Evolutionary conservation across 2,797 vertebrate genomes (phyloP).

Genomic region (Epinephelus malabaricus): DNA sequence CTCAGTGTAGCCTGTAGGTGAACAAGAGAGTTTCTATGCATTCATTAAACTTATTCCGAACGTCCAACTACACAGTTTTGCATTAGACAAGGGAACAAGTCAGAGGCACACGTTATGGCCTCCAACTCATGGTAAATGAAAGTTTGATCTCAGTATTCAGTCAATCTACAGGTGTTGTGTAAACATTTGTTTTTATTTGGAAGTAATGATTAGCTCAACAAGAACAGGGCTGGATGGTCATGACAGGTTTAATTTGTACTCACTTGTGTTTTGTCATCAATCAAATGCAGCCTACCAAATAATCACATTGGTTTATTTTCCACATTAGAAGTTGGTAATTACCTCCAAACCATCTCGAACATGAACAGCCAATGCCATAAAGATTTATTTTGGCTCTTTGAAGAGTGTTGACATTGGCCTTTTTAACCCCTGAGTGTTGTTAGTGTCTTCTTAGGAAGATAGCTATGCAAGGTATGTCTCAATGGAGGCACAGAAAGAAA

Average conservation of each 20-base stretch:
- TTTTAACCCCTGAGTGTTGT: conserved; percentile 16
- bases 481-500: conserved; percentile 16
- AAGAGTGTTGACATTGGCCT: conserved; percentile 30
- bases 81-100: neutral
- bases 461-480: conserved; percentile 26
- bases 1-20: conserved; percentile 4
- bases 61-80: neutral
- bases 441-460: conserved; percentile 3
- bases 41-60: conserved; percentile 2
- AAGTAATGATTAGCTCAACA: no score
- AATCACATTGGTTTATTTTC: neutral
- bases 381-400: conserved; percentile 13
- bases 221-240: neutral
- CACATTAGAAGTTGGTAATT: neutral
- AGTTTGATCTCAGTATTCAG: no score
- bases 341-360: neutral
- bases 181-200: neutral
- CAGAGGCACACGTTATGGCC: neutral
- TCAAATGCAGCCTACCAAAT: neutral
- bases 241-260: neutral
- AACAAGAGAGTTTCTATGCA: conserved; percentile 7
- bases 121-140: neutral
- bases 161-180: neutral
- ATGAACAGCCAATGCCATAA: neutral
- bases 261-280: no score